phyloP scores from a whole-genome alignment of 2,888 invertebrate genomes.

The Theretra japonica region DNA sequence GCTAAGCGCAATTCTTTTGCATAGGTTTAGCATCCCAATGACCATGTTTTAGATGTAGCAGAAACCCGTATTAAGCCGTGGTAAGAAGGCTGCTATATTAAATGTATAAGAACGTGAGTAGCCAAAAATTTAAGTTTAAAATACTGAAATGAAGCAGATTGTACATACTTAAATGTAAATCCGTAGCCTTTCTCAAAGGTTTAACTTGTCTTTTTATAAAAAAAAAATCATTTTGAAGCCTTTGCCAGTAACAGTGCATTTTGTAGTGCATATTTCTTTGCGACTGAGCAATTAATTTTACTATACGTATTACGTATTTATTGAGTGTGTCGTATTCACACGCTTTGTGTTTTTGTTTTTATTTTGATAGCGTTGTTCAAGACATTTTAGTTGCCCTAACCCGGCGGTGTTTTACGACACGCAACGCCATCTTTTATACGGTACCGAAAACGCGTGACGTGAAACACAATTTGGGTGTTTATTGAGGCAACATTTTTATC shows the following conservation, averaged over 20 bases:
- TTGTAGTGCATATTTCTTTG: conserved; percentile 66
- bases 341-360: not conserved
- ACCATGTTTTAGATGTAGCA: not conserved
- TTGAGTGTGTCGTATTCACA: conserved; percentile 31
- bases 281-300: conserved; percentile 58
- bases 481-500: conserved; percentile 9
- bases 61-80: not conserved
- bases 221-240: conserved; percentile 25
- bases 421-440: conserved; percentile 20
- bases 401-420: not conserved
- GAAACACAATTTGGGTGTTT: conserved; percentile 5
- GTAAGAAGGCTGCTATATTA: conserved; percentile 16
- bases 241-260: conserved; percentile 81
- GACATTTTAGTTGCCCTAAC: conserved; percentile 16
- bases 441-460: conserved; percentile 8
- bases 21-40: not conserved
- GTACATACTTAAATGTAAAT: conserved; percentile 24
- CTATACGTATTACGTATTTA: conserved; percentile 32
- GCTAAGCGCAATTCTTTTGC: conserved; percentile 7
- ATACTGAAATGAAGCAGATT: conserved; percentile 4
- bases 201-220: conserved; percentile 42
- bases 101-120: conserved; percentile 11
- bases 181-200: conserved; percentile 20
- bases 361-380: conserved; percentile 8
- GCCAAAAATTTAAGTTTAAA: conserved; percentile 20